Conservation (phyloP, 37 sponge, comb jelly and placozoan species). For the Oscarella lobularis region DNA sequence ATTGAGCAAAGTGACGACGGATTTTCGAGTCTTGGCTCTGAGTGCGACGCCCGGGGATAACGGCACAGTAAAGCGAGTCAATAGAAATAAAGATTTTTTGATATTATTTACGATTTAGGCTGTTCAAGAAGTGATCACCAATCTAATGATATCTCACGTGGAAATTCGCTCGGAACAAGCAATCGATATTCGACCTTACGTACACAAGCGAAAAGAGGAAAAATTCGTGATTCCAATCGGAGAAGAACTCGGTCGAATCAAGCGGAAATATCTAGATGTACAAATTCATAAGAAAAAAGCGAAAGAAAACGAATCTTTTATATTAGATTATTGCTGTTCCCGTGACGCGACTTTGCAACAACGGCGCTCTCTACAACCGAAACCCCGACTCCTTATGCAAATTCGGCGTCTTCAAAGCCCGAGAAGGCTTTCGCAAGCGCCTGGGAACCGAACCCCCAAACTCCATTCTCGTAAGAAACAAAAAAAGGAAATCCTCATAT, state of each 20-base stretch:
- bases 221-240: constrained; percentile 74
- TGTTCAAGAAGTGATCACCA: constrained; percentile 86
- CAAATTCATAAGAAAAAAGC: not conserved
- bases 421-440: constrained; percentile 25
- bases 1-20: constrained; percentile 18
- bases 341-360: constrained; percentile 32
- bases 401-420: constrained; percentile 62
- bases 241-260: constrained; percentile 56
- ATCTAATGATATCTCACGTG: constrained; percentile 79
- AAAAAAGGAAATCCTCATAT: too few relatives aligned
- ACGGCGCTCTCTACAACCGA: constrained; percentile 40
- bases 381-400: constrained; percentile 50
- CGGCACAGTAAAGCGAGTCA: constrained; percentile 5
- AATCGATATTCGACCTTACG: constrained; percentile 78
- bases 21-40: constrained; percentile 82
- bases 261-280: constrained; percentile 39
- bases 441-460: not conserved
- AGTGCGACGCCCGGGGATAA: constrained; percentile 98
- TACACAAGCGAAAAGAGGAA: constrained; percentile 72
- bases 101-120: constrained; percentile 23
- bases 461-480: too few relatives aligned
- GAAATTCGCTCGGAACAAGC: constrained; percentile 91
- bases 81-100: too few relatives aligned
- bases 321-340: constrained; percentile 24
- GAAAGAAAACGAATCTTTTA: not conserved